Percentiles rank a stretch among this genome's conserved stretches.
These are phyloP conservation scores for Hydraecia micacea DNA, from an alignment of 2,888 invertebrate genomes.

Conservation along the genomic window DNA sequence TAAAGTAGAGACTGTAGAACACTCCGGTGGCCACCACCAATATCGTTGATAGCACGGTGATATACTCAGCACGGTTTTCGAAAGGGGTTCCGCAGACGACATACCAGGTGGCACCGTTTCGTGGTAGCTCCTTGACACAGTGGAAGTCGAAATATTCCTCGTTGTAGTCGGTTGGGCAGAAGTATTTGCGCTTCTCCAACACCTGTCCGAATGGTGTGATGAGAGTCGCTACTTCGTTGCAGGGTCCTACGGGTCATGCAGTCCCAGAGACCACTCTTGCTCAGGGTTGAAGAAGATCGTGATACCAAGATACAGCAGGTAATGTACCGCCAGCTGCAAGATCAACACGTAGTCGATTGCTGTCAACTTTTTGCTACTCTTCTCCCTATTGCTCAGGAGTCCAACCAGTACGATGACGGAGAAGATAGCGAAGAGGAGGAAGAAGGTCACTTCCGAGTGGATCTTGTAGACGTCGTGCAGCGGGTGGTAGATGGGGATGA, in stretches of 20 bases:
- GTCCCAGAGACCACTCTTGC: conserved; percentile 92
- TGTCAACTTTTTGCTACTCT: conserved; percentile 74
- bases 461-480: conserved; percentile 92
- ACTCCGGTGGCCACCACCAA: conserved; percentile 89
- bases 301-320: conserved; percentile 90
- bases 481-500: conserved; percentile 94
- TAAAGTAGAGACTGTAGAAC: conserved; percentile 89
- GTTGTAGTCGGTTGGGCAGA: conserved; percentile 93
- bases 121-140: conserved; percentile 90
- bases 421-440: conserved; percentile 91
- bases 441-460: conserved; percentile 93
- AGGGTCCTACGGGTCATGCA: conserved; percentile 94
- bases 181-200: conserved; percentile 92
- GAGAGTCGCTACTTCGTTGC: conserved; percentile 90
- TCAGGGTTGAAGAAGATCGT: conserved; percentile 92
- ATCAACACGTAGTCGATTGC: conserved; percentile 84
- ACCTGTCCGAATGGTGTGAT: conserved; percentile 92
- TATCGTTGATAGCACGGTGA: conserved; percentile 90
- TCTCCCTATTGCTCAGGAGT: conserved; percentile 87
- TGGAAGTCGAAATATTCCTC: conserved; percentile 94
- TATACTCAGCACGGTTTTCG: conserved; percentile 92
- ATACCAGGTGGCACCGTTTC: conserved; percentile 92
- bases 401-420: conserved; percentile 91
- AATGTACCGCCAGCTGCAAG: conserved; percentile 91
- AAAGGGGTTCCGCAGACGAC: conserved; percentile 94